Conservation (phyloP, 1,140 invertebrate genomes). For the Drosophila trapezifrons region DNA sequence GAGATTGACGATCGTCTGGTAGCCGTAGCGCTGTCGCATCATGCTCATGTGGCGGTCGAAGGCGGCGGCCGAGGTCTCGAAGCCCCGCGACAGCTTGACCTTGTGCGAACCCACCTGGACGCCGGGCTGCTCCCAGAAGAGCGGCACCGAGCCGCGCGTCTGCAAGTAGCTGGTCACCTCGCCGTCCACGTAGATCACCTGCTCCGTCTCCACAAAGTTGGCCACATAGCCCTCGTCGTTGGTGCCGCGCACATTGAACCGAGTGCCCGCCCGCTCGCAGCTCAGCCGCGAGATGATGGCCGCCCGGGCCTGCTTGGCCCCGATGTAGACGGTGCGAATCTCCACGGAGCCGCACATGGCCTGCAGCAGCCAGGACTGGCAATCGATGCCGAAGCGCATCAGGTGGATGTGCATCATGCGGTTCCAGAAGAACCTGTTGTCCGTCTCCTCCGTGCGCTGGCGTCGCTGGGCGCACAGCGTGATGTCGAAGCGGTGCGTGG, state of each 20-base stretch:
- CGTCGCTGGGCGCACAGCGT: constrained; percentile 96
- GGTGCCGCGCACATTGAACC: constrained; percentile 98
- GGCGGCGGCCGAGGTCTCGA: constrained; percentile 95
- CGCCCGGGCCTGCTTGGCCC: constrained; percentile 95
- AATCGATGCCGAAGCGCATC: constrained; percentile 94
- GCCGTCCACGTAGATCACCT: constrained; percentile 96
- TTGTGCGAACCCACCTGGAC: constrained; percentile 99
- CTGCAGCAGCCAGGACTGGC: constrained; percentile 94
- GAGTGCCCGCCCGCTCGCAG: constrained; percentile 97
- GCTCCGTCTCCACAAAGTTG: constrained; percentile 99
- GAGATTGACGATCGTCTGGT: constrained; percentile 96
- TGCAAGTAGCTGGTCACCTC: constrained; percentile 93
- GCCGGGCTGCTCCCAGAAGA: constrained; percentile 99
- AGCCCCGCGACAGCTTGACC: constrained; percentile 97
- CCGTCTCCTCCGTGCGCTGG: constrained; percentile 90
- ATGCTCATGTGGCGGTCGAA: constrained; percentile 95
- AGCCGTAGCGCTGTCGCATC: constrained; percentile 95
- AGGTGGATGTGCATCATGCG: constrained; percentile 96
- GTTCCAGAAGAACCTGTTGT: constrained; percentile 99
- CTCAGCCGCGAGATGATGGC: constrained; percentile 97
- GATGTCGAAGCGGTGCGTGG: constrained; percentile 89
- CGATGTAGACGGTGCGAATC: constrained; percentile 97
- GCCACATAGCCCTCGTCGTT: constrained; percentile 99
- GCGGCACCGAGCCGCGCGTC: constrained; percentile 97
- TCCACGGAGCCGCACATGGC: constrained; percentile 98